These are phyloP conservation scores for Sebastes oblongus DNA, from an alignment of 2,797 vertebrate genomes.

Conservation along the genomic window DNA sequence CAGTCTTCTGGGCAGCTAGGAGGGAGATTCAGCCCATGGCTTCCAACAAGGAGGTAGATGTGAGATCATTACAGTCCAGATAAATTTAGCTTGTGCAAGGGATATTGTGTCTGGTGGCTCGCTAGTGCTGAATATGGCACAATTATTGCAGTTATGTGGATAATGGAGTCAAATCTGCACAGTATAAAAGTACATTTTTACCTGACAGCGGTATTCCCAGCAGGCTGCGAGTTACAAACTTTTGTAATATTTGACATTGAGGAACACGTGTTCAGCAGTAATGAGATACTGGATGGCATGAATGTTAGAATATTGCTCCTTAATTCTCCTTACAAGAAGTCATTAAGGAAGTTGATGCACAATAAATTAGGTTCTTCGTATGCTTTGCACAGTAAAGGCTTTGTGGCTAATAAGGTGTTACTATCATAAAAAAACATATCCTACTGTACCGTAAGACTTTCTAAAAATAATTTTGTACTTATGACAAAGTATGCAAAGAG, in stretches of 20 bases:
- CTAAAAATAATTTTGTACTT: not conserved
- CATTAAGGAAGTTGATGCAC: conserved; percentile 5
- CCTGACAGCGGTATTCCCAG: conserved; percentile 37
- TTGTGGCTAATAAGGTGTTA: not conserved
- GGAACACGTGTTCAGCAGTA: conserved; percentile 28
- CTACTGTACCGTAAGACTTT: not conserved
- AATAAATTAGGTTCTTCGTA: not conserved
- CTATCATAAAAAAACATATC: not conserved
- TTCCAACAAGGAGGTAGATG: conserved; percentile 59
- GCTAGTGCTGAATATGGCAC: conserved; percentile 51
- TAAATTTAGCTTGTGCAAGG: conserved; percentile 69
- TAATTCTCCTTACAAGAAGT: conserved; percentile 2
- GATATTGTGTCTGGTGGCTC: conserved; percentile 26
- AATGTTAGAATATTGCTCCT: conserved; percentile 6
- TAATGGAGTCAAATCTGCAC: conserved; percentile 62
- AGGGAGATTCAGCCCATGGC: conserved; percentile 56
- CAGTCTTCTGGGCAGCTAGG: conserved; percentile 63
- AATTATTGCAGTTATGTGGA: conserved; percentile 66
- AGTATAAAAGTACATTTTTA: conserved; percentile 46
- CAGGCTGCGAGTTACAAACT: conserved; percentile 37
- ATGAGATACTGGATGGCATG: conserved; percentile 17
- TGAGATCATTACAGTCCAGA: conserved; percentile 72
- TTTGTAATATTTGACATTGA: conserved; percentile 31
- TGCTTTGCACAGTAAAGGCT: not conserved
- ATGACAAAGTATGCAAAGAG: not conserved